Evolutionary conservation across 2,888 invertebrate genomes (phyloP).

Genomic region (Andricus curvator): DNA sequence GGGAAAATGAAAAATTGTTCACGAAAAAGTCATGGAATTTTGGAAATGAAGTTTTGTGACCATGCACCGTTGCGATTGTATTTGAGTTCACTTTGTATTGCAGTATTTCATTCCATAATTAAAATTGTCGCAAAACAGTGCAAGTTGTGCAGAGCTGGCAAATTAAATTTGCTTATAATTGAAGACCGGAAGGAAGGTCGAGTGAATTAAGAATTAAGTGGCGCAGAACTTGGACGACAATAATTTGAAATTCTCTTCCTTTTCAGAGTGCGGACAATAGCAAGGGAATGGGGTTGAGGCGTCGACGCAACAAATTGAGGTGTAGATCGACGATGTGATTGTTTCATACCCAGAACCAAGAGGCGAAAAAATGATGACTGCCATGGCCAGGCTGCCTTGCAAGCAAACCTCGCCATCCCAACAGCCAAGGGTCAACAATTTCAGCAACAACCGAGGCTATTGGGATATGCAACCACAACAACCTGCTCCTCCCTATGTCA

Average conservation of each 20-base stretch:
- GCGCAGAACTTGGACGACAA: neutral
- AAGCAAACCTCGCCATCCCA: constrained; percentile 73
- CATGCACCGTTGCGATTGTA: neutral
- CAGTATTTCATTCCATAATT: neutral
- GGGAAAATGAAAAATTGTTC: too few species aligned
- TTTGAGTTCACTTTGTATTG: neutral
- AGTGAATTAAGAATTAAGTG: constrained; percentile 4
- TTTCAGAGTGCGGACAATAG: constrained; percentile 64
- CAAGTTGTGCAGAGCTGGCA: neutral
- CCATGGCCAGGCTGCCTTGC: constrained; percentile 77
- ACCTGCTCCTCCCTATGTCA: constrained; percentile 69
- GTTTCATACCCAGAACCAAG: constrained; percentile 46
- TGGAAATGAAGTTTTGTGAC: too few species aligned
- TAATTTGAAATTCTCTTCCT: constrained; percentile 34
- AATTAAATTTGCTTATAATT: constrained; percentile 13
- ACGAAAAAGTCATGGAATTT: too few species aligned
- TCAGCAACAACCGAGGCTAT: constrained; percentile 69
- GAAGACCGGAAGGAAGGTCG: constrained; percentile 6
- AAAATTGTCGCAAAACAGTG: neutral
- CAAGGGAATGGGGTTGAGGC: constrained; percentile 71
- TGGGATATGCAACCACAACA: constrained; percentile 74
- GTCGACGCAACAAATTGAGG: constrained; percentile 68
- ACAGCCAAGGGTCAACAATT: constrained; percentile 68
- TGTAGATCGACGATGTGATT: constrained; percentile 47
- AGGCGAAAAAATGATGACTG: constrained; percentile 72